Evolutionary conservation across 2,888 invertebrate genomes (phyloP).

Genomic region (Drosophila prostipennis): DNA sequence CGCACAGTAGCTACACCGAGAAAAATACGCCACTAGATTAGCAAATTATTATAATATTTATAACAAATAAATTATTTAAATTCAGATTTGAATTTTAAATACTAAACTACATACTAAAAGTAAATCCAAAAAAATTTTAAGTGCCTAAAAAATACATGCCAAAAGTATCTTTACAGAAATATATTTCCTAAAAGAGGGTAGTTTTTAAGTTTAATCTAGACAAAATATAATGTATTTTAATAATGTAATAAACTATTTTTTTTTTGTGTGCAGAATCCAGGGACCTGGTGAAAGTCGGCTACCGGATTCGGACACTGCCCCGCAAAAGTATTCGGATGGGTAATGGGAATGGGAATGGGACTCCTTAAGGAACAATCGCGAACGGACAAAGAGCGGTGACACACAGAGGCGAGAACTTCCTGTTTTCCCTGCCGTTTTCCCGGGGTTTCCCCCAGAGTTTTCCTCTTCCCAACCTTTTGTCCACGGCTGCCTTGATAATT

Average conservation of each 20-base stretch:
- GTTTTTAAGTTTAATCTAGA: too few species aligned
- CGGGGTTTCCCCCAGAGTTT: slow-evolving; percentile 8
- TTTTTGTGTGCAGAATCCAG: slow-evolving; percentile 9
- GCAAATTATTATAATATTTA: neutral
- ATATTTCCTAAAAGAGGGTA: too few species aligned
- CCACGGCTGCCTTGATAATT: slow-evolving; percentile 54
- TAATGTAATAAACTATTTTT: too few species aligned
- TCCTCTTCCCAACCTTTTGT: slow-evolving; percentile 10
- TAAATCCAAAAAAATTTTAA: too few species aligned
- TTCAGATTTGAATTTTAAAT: too few species aligned
- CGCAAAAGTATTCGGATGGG: too few species aligned
- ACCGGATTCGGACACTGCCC: slow-evolving; percentile 27
- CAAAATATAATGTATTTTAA: too few species aligned
- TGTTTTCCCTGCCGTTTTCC: slow-evolving; percentile 28
- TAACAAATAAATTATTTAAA: too few species aligned
- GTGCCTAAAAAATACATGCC: too few species aligned
- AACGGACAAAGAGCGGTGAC: slow-evolving; percentile 35
- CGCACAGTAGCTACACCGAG: slow-evolving; percentile 31
- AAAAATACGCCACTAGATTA: neutral
- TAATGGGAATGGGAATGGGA: slow-evolving; percentile 1
- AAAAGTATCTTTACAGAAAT: too few species aligned
- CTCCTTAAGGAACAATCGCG: slow-evolving; percentile 26
- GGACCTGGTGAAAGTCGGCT: slow-evolving; percentile 11
- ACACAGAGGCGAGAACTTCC: slow-evolving; percentile 41
- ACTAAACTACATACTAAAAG: too few species aligned